These are phyloP conservation scores for Bungarus multicinctus DNA, from an alignment of 2,113 vertebrate species.

Conservation along the genomic window DNA sequence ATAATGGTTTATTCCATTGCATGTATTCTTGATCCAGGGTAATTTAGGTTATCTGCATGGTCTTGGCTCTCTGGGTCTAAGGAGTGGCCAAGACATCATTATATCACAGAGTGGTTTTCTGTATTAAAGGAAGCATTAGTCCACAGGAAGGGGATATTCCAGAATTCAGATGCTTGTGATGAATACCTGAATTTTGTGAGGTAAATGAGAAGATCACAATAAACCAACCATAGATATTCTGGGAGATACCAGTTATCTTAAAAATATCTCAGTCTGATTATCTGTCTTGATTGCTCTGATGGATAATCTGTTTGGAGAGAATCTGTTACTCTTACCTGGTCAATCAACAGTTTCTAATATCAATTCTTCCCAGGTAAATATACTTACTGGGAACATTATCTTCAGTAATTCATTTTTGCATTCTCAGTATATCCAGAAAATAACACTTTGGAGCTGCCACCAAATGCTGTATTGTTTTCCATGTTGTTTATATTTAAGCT, in stretches of 20 bases:
- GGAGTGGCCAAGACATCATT: neutral
- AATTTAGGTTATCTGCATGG: neutral
- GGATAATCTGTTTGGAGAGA: neutral
- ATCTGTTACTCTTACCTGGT: neutral
- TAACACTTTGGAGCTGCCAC: neutral
- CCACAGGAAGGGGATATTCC: neutral
- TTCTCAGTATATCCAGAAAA: neutral
- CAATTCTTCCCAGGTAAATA: neutral
- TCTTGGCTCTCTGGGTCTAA: neutral
- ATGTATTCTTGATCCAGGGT: neutral
- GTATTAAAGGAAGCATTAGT: neutral
- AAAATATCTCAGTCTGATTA: neutral
- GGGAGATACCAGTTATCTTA: neutral
- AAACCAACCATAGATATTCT: neutral
- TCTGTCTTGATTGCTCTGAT: neutral
- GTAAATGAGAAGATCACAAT: neutral
- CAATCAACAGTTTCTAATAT: neutral
- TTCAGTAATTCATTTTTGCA: neutral
- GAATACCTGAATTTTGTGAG: neutral
- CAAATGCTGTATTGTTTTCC: neutral
- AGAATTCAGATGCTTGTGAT: neutral
- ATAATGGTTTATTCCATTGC: neutral
- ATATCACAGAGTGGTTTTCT: neutral
- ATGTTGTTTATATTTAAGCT: neutral
- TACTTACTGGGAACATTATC: neutral